A percentile compares a stretch with the other conserved stretches of the same genome.
These are phyloP conservation scores for Cylas formicarius DNA, from an alignment of 1,140 invertebrate genomes.

Conservation along the genomic window DNA sequence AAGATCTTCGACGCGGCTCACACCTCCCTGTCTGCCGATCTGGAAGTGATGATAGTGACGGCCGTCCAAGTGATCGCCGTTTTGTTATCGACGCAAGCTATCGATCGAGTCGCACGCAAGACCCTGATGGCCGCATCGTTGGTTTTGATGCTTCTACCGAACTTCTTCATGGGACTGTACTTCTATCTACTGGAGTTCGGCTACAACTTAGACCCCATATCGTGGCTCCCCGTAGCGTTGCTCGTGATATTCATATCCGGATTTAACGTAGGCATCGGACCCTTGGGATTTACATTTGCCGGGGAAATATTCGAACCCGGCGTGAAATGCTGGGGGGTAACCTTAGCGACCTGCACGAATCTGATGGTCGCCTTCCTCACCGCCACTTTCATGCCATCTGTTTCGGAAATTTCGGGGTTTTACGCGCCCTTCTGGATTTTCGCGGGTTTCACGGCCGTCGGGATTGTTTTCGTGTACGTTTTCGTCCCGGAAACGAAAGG, in stretches of 20 bases:
- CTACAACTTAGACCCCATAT: slow-evolving; percentile 17
- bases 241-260: slow-evolving; percentile 29
- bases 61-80: slow-evolving; percentile 59
- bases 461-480: slow-evolving; percentile 46
- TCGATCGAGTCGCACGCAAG: slow-evolving; percentile 66
- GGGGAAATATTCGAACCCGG: slow-evolving; percentile 71
- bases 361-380: slow-evolving; percentile 73
- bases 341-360: slow-evolving; percentile 63
- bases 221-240: slow-evolving; percentile 29
- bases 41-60: slow-evolving; percentile 72
- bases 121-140: too few relatives aligned
- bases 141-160: slow-evolving; percentile 45
- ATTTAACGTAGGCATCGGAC: slow-evolving; percentile 57
- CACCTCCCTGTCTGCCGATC: slow-evolving; percentile 46
- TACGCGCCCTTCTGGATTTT: slow-evolving; percentile 75
- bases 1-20: slow-evolving; percentile 59
- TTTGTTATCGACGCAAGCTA: slow-evolving; percentile 57
- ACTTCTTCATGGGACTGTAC: slow-evolving; percentile 16
- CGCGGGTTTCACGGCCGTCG: slow-evolving; percentile 53
- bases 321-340: slow-evolving; percentile 64
- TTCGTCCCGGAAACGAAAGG: slow-evolving; percentile 42
- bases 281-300: slow-evolving; percentile 76
- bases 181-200: slow-evolving; percentile 18
- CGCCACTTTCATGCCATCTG: slow-evolving; percentile 60
- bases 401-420: slow-evolving; percentile 53